Conservation (phyloP, 2,797 vertebrate genomes). For the Fistularia commersonii region DNA sequence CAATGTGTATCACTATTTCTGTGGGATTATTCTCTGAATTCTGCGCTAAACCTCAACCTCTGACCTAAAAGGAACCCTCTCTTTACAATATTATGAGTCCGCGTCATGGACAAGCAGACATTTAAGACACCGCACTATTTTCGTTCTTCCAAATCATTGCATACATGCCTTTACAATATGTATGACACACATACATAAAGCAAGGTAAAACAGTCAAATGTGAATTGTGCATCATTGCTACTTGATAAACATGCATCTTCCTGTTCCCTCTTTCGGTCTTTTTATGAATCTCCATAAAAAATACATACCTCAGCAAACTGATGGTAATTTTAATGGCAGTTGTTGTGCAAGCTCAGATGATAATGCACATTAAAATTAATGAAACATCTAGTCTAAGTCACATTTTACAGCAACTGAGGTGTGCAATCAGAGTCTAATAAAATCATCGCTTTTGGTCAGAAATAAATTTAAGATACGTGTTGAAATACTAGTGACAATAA, state of each 20-base stretch:
- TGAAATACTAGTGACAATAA: too few species aligned
- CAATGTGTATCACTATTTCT: background rate
- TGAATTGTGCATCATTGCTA: too few species aligned
- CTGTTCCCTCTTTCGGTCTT: background rate
- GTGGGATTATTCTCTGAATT: background rate
- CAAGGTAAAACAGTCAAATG: too few species aligned
- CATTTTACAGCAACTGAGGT: background rate
- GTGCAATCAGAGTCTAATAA: constrained; percentile 8
- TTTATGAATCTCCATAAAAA: constrained; percentile 4
- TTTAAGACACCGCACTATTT: background rate
- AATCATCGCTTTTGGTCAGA: too few species aligned
- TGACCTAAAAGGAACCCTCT: constrained; percentile 80
- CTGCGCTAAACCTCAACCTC: constrained; percentile 78
- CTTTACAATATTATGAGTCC: constrained; percentile 82
- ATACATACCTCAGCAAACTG: constrained; percentile 4
- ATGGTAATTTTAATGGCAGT: constrained; percentile 6
- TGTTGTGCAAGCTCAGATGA: constrained; percentile 7
- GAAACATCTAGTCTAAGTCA: constrained; percentile 7
- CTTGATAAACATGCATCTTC: background rate
- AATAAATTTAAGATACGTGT: too few species aligned
- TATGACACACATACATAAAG: too few species aligned
- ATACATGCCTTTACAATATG: too few species aligned
- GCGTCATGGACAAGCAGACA: constrained; percentile 65
- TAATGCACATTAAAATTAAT: constrained; percentile 13
- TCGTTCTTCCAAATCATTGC: too few species aligned